Conservation (phyloP, 2,113 vertebrate species). For the Poecile atricapillus region DNA sequence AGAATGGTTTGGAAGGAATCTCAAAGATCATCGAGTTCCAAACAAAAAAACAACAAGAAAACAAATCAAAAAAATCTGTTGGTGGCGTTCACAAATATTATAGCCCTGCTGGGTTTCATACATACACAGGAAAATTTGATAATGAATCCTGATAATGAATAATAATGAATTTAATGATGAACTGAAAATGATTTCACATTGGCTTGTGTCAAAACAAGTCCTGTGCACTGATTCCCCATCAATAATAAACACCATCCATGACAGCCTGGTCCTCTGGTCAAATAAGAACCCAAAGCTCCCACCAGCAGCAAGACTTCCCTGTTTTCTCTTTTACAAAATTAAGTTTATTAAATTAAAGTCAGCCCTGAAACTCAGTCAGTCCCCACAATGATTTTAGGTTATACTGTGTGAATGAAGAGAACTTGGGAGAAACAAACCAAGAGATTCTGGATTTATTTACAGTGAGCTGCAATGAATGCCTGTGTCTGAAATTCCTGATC, state of each 20-base stretch:
- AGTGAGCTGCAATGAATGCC: background rate
- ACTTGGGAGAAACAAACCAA: background rate
- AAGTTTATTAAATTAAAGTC: background rate
- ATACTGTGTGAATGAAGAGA: background rate
- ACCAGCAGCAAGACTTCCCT: background rate
- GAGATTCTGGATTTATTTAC: background rate
- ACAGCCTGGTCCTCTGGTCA: background rate
- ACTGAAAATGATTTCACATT: background rate
- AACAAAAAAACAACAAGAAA: background rate
- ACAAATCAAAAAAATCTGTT: background rate
- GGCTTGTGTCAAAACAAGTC: background rate
- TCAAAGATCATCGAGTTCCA: background rate
- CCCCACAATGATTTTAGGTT: background rate
- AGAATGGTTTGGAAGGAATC: background rate
- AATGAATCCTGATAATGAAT: background rate
- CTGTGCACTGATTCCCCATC: background rate
- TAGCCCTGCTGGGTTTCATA: background rate
- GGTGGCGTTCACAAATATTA: background rate
- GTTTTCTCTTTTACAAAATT: background rate
- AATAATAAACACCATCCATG: background rate
- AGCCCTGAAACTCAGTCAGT: background rate
- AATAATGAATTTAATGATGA: background rate
- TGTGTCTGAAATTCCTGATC: background rate
- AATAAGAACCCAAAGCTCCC: background rate
- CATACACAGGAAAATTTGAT: background rate